Conservation (phyloP, 2,888 invertebrate genomes). For the Hyposoter dolosus region DNA sequence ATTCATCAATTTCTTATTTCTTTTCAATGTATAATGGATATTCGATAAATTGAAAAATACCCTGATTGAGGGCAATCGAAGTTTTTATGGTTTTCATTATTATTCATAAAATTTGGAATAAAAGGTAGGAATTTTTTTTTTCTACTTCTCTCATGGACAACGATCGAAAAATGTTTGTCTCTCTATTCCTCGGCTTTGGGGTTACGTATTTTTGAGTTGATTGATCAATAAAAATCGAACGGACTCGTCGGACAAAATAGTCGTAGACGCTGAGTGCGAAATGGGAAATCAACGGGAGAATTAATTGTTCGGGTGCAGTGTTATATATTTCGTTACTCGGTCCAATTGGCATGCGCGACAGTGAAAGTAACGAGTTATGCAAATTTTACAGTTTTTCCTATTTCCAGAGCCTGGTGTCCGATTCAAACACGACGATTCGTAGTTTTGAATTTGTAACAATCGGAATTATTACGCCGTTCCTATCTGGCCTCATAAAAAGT, state of each 20-base stretch:
- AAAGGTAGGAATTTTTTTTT: neutral
- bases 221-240: neutral
- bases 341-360: conserved; percentile 39
- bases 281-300: neutral
- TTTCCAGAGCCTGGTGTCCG: conserved; percentile 10
- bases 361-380: conserved; percentile 64
- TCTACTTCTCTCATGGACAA: neutral
- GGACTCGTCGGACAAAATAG: neutral
- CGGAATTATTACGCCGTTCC: neutral
- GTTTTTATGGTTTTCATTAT: too few relatives aligned
- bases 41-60: too few relatives aligned
- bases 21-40: too few relatives aligned
- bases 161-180: neutral
- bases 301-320: conserved; percentile 17
- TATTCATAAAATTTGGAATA: too few relatives aligned
- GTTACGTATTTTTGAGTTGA: neutral
- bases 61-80: too few relatives aligned
- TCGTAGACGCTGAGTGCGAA: neutral
- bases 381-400: conserved; percentile 24
- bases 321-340: conserved; percentile 14
- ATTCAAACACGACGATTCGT: neutral
- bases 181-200: neutral
- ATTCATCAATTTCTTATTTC: too few relatives aligned
- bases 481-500: conserved; percentile 23
- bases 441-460: neutral